These are phyloP conservation scores for Arrhamphus sclerolepis DNA, from an alignment of 2,797 vertebrate genomes.

Conservation along the genomic window DNA sequence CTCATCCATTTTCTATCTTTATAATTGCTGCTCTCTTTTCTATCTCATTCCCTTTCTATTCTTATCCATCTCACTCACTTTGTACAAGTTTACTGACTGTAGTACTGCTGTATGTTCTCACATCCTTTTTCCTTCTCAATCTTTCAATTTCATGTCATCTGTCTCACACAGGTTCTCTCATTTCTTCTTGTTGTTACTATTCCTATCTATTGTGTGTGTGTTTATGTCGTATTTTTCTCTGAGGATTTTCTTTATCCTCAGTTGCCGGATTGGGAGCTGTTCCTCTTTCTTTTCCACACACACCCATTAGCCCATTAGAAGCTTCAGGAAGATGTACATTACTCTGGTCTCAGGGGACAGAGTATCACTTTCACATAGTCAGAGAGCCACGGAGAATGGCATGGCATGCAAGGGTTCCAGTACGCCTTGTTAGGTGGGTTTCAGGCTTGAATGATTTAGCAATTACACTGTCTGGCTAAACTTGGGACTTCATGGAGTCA, in stretches of 20 bases:
- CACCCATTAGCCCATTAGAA: constrained; percentile 72
- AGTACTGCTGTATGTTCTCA: constrained; percentile 16
- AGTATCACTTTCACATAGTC: constrained; percentile 68
- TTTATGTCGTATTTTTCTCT: constrained; percentile 13
- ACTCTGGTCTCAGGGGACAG: constrained; percentile 58
- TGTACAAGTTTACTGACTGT: constrained; percentile 16
- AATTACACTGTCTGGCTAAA: constrained; percentile 72
- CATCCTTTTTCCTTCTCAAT: constrained; percentile 15
- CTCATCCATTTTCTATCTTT: constrained; percentile 46
- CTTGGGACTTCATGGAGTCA: constrained; percentile 59
- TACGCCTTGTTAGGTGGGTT: constrained; percentile 74
- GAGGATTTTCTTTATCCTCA: constrained; percentile 26
- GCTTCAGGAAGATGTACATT: constrained; percentile 68
- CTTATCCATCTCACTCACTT: constrained; percentile 25
- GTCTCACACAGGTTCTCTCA: constrained; percentile 9
- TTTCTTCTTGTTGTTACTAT: neutral
- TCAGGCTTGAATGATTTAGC: constrained; percentile 71
- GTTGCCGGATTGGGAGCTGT: constrained; percentile 37
- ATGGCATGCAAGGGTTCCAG: constrained; percentile 40
- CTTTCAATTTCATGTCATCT: constrained; percentile 35
- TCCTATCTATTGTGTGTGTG: constrained; percentile 5
- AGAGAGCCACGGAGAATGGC: constrained; percentile 56
- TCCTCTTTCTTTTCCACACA: constrained; percentile 44
- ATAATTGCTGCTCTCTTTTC: constrained; percentile 54
- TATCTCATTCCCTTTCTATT: constrained; percentile 29